Percentiles rank a stretch among this genome's conserved stretches.
Evolutionary conservation across 2,113 vertebrate species (phyloP).

Genomic region (Vombatus ursinus): DNA sequence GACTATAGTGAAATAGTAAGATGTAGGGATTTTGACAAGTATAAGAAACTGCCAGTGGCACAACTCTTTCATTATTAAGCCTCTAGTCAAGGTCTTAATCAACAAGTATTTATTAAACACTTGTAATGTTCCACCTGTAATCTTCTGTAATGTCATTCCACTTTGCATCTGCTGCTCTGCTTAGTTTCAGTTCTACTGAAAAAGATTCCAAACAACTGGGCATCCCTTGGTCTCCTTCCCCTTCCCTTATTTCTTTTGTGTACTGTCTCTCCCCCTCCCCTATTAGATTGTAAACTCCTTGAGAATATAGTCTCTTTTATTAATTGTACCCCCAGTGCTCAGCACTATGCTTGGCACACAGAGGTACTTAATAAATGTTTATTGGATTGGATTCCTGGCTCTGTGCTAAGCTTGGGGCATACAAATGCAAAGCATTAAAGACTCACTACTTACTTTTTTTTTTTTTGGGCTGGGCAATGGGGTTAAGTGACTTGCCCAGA

Average conservation of each 20-base stretch:
- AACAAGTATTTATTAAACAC: background rate
- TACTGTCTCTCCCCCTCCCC: background rate
- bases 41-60: background rate
- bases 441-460: too few species aligned
- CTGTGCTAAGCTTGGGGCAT: background rate
- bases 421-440: background rate
- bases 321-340: background rate
- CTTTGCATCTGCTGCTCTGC: background rate
- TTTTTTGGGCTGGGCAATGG: too few species aligned
- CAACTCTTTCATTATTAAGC: background rate
- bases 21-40: background rate
- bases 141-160: background rate
- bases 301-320: background rate
- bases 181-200: background rate
- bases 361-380: background rate
- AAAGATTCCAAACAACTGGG: background rate
- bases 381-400: background rate
- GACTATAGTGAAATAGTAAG: too few species aligned
- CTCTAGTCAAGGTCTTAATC: background rate
- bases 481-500: too few species aligned
- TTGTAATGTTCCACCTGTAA: background rate
- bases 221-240: background rate
- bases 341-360: background rate
- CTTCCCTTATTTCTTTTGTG: background rate
- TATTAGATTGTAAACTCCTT: background rate